These are phyloP conservation scores for Haliaeetus leucogaster DNA, from an alignment of 2,113 vertebrate species.

Conservation along the genomic window DNA sequence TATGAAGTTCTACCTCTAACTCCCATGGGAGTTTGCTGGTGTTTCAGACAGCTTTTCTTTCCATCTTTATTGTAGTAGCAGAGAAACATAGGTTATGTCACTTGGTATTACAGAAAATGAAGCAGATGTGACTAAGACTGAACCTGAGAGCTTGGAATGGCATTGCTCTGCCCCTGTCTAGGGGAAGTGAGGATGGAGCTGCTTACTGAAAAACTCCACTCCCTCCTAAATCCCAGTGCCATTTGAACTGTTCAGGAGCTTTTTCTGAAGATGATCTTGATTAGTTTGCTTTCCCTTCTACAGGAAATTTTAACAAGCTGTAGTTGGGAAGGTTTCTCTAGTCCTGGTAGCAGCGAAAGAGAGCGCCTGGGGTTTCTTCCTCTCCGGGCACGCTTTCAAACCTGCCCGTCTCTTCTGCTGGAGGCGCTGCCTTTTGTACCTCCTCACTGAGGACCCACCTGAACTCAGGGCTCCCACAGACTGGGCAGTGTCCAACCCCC, in stretches of 20 bases:
- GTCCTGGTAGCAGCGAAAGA: background rate
- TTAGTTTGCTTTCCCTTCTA: background rate
- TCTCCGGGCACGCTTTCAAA: background rate
- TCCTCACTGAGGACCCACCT: background rate
- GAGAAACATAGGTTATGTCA: background rate
- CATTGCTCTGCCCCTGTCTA: background rate
- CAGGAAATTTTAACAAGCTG: background rate
- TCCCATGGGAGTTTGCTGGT: background rate
- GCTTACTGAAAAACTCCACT: background rate
- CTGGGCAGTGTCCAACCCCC: background rate
- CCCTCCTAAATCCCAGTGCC: background rate
- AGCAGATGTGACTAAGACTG: background rate
- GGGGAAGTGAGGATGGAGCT: background rate
- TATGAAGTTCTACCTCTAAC: background rate
- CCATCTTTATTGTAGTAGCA: background rate
- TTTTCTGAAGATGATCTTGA: background rate
- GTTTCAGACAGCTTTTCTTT: background rate
- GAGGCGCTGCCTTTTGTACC: background rate
- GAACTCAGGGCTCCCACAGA: background rate
- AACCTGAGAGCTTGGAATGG: background rate
- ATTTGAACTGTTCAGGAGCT: background rate
- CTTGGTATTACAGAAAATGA: background rate
- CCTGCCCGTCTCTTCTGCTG: background rate
- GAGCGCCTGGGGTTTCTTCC: background rate
- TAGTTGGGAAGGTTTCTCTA: background rate